A percentile compares a stretch with the other conserved stretches of the same genome.
phyloP scores from a whole-genome alignment of 2,113 vertebrate species.

The Oncorhynchus keta region DNA sequence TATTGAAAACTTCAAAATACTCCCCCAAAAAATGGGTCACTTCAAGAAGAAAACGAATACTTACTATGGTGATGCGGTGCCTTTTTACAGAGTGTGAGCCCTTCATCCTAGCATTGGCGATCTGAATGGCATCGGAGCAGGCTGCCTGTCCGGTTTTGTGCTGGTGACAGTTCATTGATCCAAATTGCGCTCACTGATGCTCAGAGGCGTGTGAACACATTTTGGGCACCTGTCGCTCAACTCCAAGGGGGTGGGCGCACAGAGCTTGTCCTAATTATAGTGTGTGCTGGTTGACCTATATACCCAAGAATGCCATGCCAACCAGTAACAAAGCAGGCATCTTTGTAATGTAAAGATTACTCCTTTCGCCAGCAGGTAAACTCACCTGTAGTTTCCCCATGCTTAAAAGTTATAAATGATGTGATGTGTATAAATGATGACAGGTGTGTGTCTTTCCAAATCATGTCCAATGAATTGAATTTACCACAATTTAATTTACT shows the following conservation, averaged over 20 bases:
- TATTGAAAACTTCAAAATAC: neutral
- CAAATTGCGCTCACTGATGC: slow-evolving; percentile 22
- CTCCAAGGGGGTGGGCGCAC: slow-evolving; percentile 9
- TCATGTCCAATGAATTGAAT: too few relatives aligned
- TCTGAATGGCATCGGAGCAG: slow-evolving; percentile 35
- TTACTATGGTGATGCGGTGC: slow-evolving; percentile 64
- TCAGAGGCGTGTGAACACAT: slow-evolving; percentile 35
- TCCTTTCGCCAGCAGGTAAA: too few relatives aligned
- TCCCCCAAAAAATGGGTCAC: neutral
- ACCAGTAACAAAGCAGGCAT: too few relatives aligned
- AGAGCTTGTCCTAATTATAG: slow-evolving; percentile 63
- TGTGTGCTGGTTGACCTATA: too few relatives aligned
- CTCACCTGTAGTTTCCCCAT: too few relatives aligned
- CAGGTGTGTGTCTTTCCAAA: too few relatives aligned
- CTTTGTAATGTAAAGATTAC: too few relatives aligned
- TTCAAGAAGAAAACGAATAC: slow-evolving; percentile 36
- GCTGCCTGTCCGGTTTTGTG: slow-evolving; percentile 13
- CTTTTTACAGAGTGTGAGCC: slow-evolving; percentile 58
- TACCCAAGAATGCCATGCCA: too few relatives aligned
- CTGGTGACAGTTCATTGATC: slow-evolving; percentile 39
- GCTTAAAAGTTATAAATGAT: too few relatives aligned
- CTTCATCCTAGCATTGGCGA: slow-evolving; percentile 57
- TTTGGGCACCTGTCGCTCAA: slow-evolving; percentile 26
- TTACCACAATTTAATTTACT: too few relatives aligned
- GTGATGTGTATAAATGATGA: too few relatives aligned